Evolutionary conservation across 2,888 invertebrate genomes (phyloP), one percentile per base, ranked within the genome.

Genomic region (Ochropacha duplaris): DNA sequence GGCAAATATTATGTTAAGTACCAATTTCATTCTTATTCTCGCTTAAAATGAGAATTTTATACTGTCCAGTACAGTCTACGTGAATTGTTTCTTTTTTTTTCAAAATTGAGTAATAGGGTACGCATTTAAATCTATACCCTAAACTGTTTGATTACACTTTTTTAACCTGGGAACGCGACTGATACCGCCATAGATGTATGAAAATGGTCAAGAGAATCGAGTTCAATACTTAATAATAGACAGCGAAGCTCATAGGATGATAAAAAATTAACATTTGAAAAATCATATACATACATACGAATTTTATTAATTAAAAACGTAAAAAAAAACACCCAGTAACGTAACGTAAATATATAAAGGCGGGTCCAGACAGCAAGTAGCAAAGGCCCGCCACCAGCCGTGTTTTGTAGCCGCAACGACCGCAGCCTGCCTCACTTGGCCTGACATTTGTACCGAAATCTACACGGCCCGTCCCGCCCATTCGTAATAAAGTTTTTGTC

Each of bases 401-500:
- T 74, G 74, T 77, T 77, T 76, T 74, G 73, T 65, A 69, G 67
- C 59, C 60, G 57, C 66, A 54, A 59, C 70, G 60, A 78, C 79
- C 82, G 71, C 76, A 74, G 58, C 52, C 31, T 19, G 16, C 19
- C 52, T 31, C 31, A 58, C 67, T 59, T 57, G 62, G 64, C 73
- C 67, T 78, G 79, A 77, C 77, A 72, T 72, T 69, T 44, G 44
- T 44, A 44, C 57, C 63, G 67, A 66, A 69, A 68, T 65, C 66
- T 69, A 70, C 65, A 70, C 44, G 68, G 65, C 57, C 60, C 66
- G 71, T 65, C 68, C 73, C 81, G 78, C 81, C 81, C 73, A 73
- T 77, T 78, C 72, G 72, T 77, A 77, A 80, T 81, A 78, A 79
- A 80, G 69, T 81, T 81, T 81, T 81, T 81, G 78, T 63, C 61